A percentile compares a stretch with the other conserved stretches of the same genome.
Conservation (phyloP, 2,113 vertebrate species). For the Chloroceryle aenea region DNA sequence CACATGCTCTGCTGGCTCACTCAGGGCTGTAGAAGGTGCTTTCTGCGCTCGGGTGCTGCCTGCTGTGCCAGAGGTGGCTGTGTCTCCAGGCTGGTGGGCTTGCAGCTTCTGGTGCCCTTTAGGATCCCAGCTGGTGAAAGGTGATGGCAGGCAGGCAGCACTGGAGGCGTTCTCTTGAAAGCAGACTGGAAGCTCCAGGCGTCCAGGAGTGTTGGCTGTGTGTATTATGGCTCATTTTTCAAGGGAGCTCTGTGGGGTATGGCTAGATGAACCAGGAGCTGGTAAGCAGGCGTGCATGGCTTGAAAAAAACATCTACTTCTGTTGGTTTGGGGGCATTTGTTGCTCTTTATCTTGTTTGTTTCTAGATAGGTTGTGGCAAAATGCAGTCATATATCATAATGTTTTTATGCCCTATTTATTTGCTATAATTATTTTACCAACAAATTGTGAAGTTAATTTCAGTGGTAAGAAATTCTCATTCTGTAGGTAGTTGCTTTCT, state of each 20-base stretch:
- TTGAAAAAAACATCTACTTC: neutral
- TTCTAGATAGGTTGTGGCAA: neutral
- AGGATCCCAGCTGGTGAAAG: neutral
- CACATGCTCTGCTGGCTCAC: neutral
- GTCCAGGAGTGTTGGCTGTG: neutral
- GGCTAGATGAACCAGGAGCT: neutral
- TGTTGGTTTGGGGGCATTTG: neutral
- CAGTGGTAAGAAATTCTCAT: neutral
- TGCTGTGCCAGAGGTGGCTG: neutral
- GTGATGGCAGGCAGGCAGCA: neutral
- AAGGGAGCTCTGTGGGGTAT: neutral
- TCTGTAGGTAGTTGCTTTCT: neutral
- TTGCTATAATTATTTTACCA: neutral
- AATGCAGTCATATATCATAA: neutral
- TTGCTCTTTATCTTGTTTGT: neutral
- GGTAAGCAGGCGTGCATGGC: neutral
- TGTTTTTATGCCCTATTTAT: neutral
- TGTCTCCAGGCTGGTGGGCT: neutral
- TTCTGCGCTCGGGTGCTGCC: neutral
- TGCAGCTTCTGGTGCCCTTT: neutral
- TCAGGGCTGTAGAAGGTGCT: neutral
- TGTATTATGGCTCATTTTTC: neutral
- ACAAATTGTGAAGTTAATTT: slow-evolving; percentile 19
- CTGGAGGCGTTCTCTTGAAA: neutral
- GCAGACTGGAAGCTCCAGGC: neutral